These are phyloP conservation scores for Mallotus villosus DNA, from an alignment of 2,797 vertebrate genomes.

Conservation along the genomic window DNA sequence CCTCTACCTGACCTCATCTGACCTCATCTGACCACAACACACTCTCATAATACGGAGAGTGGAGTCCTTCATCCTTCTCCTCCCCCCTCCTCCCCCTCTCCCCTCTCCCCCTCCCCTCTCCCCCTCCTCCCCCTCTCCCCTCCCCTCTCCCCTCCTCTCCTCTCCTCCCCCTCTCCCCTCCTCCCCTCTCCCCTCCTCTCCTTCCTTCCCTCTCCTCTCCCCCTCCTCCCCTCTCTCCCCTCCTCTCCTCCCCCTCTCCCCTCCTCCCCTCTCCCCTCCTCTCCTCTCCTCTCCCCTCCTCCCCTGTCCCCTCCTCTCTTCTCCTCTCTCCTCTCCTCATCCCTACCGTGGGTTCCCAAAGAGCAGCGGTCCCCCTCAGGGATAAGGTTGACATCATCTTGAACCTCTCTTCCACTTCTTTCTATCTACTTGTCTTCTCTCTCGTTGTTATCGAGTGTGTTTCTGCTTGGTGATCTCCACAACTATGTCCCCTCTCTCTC, in stretches of 20 bases:
- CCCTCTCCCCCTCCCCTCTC: no score
- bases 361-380: conserved; percentile 32
- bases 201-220: no score
- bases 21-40: not conserved
- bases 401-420: conserved; percentile 2
- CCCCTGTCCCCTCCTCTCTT: not conserved
- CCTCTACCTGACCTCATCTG: not conserved
- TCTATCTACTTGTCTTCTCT: not conserved
- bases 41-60: no score
- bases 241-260: not conserved
- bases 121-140: no score
- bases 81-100: no score
- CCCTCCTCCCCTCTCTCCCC: no score
- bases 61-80: no score
- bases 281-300: not conserved
- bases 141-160: no score
- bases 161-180: no score
- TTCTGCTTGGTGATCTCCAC: not conserved
- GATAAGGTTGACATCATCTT: conserved; percentile 51
- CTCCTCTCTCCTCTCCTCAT: not conserved
- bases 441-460: no score
- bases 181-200: no score
- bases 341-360: conserved; percentile 42
- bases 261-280: no score
- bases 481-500: not conserved